Evolutionary conservation across 2,888 invertebrate species (phyloP).

Genomic region (Germaria angustata): DNA sequence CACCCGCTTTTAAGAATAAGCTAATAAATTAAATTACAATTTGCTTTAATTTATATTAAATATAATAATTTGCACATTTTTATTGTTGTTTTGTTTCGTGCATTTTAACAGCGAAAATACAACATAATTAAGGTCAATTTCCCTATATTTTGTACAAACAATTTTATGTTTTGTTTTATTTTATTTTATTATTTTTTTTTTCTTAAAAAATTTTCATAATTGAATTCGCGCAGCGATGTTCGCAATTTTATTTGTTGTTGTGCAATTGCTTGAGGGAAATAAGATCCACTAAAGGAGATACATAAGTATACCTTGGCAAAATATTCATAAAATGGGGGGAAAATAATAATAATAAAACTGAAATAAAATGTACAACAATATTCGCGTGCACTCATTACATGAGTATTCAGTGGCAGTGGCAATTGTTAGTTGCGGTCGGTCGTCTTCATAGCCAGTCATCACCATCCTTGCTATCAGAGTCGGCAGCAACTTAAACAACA

Average conservation of each 20-base stretch:
- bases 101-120: not conserved
- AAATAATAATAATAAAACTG: not conserved
- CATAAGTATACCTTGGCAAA: conserved; percentile 33
- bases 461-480: not conserved
- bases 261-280: conserved; percentile 33
- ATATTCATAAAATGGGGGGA: not conserved
- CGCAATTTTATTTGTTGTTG: conserved; percentile 1
- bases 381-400: conserved; percentile 58
- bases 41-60: conserved; percentile 3
- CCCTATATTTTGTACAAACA: conserved; percentile 37
- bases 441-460: not conserved
- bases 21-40: not conserved
- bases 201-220: conserved; percentile 38
- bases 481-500: not conserved
- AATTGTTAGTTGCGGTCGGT: conserved; percentile 28
- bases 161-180: not conserved
- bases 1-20: not conserved
- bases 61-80: conserved; percentile 5
- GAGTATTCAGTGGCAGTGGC: conserved; percentile 26
- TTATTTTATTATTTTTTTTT: not conserved
- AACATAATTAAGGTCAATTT: conserved; percentile 57
- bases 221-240: conserved; percentile 36
- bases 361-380: conserved; percentile 23
- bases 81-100: conserved; percentile 6
- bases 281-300: conserved; percentile 15